Evolutionary conservation across 1,140 invertebrate species (phyloP), one percentile per base, ranked within the genome.

Genomic region (Nixonia krombeini): DNA sequence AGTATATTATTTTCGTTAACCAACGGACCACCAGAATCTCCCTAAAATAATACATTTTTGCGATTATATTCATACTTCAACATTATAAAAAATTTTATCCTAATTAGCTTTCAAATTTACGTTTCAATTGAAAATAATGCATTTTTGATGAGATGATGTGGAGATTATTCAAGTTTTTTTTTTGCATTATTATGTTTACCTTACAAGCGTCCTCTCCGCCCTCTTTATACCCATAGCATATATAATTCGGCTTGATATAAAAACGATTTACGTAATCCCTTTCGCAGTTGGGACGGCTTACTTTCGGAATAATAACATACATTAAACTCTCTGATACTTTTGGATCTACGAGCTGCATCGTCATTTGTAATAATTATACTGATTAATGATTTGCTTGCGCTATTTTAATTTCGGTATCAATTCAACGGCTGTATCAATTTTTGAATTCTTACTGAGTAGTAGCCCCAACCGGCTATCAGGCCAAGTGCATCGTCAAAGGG

Each of bases 391-490:
- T 17, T 17, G 17, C 15, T 8, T 41, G 1, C 7, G 17, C 4
- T 31, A 17, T 26, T 50, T 59, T 44, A 18, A 66, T 59, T 44
- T 57, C 9, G n/a, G 2, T 31, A 31, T 31, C 4, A 23, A 21
- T 21, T 9, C 2, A 13, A 38, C 16, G 35, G 13, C 1, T 16
- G 15, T 21, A 41, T 13, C 12, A 18, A 13, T 45, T 26, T 13
- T 17, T 1, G 17, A 18, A 35, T 13, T n/a, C 33, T 47, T 18
- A 33, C 26, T 10, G 18, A 13, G 9, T 10, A 57, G 55, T 58
- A 59, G 18, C 76, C 73, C 76, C 76, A 77, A 28, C 75, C 75
- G 16, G 72, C 49, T 0, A 71, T 37, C 8, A 61, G 21, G 0
- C 69, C 75, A 53, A 57, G 63, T 13, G 44, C 4, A 0, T 26